Base-by-base conservation (phyloP, 2,888 invertebrate genomes). In the Lasioglossum malachurum region DNA sequence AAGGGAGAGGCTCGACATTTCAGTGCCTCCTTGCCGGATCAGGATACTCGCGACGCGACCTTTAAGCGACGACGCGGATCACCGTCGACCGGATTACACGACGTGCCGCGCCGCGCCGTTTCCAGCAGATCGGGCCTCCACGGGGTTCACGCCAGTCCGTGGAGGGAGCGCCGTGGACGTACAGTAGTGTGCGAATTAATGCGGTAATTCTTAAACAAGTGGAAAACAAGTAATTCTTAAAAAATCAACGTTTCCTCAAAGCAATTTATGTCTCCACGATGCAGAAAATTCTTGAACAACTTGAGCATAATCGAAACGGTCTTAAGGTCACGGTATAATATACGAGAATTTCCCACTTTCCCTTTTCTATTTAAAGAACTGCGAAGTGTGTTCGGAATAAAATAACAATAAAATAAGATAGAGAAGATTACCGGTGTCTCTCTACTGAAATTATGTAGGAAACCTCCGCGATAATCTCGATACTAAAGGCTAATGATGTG, bases 1-100 rank as follows among this genome's bases (percentile, higher is more conserved):
- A 31, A 73, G 82, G 76, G 64, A 64, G 71, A 82, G 84, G 78
- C 84, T 84, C 85, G 85, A 85, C 85, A 77, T 85, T 85, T 85
- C 73, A 73, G 71, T 72, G 79, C 75, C 75, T 72, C 74, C 27
- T 49, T 49, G 46, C 64, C 46, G 57, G 73, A 80, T 74, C 80
- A 27, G 46, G 60, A 77, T 69, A 69, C 77, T 8, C 46, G 57
- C n/a, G 57, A 57, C 53, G 76, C 85, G 86, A 86, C 86, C 86
- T 85, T 86, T 86, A 77, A 75, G 49, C 82, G 41, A 19, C 71
- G 44, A 74, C 60, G 75, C 46, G 31, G 76, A 83, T 76, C 75
- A 67, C 46, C 76, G 76, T 72, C 67, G 83, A 83, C 83, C 82
- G 74, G 71, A 84, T 84, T 84, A 78, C 78, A 84, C 74, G 23